Percentiles rank a stretch among this genome's conserved stretches.
Evolutionary conservation across 1,140 invertebrate genomes (phyloP).

Genomic region (Diorhabda carinulata): DNA sequence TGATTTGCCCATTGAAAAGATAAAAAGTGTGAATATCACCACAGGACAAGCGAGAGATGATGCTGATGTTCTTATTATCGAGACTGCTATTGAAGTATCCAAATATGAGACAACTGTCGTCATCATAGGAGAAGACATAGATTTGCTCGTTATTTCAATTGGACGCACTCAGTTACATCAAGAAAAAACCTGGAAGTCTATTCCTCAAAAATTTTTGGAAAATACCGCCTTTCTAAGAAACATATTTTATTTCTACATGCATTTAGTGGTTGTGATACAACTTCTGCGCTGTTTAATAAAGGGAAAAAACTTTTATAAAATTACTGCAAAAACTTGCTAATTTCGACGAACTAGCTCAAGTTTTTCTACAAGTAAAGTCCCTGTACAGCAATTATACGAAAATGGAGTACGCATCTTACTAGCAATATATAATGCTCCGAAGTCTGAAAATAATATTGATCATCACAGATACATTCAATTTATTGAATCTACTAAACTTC

Average conservation of each 20-base stretch:
- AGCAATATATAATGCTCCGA: conserved; percentile 4
- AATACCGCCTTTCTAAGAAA: background rate
- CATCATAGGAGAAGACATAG: conserved; percentile 46
- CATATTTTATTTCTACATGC: background rate
- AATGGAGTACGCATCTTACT: background rate
- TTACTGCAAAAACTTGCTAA: background rate
- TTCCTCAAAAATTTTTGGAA: conserved; percentile 22
- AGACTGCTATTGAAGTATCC: conserved; percentile 41
- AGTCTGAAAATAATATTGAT: background rate
- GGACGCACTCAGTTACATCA: conserved; percentile 33
- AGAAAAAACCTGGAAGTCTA: conserved; percentile 35
- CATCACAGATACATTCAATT: too few relatives aligned
- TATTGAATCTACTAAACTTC: too few relatives aligned
- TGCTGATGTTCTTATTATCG: conserved; percentile 44
- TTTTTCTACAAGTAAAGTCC: background rate
- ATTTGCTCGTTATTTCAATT: conserved; percentile 44
- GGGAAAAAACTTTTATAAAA: conserved; percentile 3
- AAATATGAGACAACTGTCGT: conserved; percentile 38
- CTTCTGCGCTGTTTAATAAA: background rate
- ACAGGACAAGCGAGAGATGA: conserved; percentile 41
- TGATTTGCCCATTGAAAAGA: conserved; percentile 35
- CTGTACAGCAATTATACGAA: too few relatives aligned
- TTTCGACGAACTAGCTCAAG: conserved; percentile 4
- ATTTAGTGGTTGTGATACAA: too few relatives aligned
- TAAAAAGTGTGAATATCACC: conserved; percentile 37